Conservation (phyloP, 1,140 invertebrate genomes). For the Atopsyche davidsoni region DNA sequence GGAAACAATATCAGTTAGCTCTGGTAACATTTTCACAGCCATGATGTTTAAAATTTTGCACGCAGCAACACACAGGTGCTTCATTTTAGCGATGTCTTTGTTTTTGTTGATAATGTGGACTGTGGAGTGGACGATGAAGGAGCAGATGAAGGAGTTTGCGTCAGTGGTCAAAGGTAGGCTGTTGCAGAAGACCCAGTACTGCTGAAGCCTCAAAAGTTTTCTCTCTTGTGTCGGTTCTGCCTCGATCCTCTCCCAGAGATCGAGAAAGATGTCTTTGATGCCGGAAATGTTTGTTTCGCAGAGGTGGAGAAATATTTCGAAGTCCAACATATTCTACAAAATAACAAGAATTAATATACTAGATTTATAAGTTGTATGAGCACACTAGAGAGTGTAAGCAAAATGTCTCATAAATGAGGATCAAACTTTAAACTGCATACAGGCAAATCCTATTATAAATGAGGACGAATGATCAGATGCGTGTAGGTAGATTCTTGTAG, state of each 20-base stretch:
- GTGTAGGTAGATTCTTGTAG: too few relatives aligned
- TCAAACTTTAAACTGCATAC: too few relatives aligned
- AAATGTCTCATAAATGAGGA: too few relatives aligned
- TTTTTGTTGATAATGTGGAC: conserved; percentile 34
- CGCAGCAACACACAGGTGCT: conserved; percentile 24
- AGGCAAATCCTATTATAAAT: too few relatives aligned
- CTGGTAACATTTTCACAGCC: conserved; percentile 32
- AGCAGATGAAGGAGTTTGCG: conserved; percentile 38
- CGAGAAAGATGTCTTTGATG: conserved; percentile 37
- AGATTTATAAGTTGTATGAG: too few relatives aligned
- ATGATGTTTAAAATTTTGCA: conserved; percentile 32
- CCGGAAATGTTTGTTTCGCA: conserved; percentile 39
- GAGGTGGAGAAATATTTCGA: conserved; percentile 37
- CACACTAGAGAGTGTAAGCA: too few relatives aligned
- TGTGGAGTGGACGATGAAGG: conserved; percentile 36
- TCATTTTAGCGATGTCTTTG: conserved; percentile 29
- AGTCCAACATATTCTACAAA: conserved; percentile 38
- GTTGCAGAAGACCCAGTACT: conserved; percentile 36
- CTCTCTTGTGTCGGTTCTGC: conserved; percentile 35
- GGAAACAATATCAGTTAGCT: conserved; percentile 30
- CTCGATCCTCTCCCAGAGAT: conserved; percentile 37
- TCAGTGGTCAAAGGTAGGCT: conserved; percentile 33
- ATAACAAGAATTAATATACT: conserved; percentile 24
- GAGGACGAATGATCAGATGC: too few relatives aligned
- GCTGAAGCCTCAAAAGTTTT: conserved; percentile 34